Evolutionary conservation across 2,888 invertebrate species (phyloP).

Genomic region (Phengaris arion): DNA sequence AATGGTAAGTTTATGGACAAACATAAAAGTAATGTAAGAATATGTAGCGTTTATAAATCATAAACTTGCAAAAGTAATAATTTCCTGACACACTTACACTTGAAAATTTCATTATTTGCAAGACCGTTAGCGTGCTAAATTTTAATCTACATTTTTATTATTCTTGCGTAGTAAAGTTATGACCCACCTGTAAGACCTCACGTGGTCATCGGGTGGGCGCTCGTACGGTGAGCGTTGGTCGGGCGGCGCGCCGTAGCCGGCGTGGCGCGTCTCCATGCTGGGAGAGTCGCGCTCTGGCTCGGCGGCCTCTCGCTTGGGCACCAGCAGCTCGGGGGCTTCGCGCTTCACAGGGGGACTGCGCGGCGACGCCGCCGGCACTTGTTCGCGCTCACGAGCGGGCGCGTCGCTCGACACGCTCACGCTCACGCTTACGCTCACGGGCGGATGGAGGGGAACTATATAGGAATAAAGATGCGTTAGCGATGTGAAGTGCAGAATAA

Average conservation of each 20-base stretch:
- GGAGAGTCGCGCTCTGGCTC: constrained; percentile 85
- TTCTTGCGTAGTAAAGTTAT: too few relatives aligned
- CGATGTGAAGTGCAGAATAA: not conserved
- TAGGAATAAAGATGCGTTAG: not conserved
- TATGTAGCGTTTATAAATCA: too few relatives aligned
- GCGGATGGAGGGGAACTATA: constrained; percentile 49
- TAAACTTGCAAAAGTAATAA: too few relatives aligned
- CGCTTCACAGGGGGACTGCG: constrained; percentile 71
- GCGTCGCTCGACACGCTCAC: constrained; percentile 42
- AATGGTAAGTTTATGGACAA: too few relatives aligned
- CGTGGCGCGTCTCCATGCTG: constrained; percentile 85
- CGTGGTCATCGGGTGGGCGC: constrained; percentile 81
- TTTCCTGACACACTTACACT: too few relatives aligned
- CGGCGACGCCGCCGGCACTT: constrained; percentile 54
- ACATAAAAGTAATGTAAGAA: too few relatives aligned
- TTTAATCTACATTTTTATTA: too few relatives aligned
- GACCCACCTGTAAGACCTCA: constrained; percentile 76
- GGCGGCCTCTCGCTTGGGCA: constrained; percentile 84
- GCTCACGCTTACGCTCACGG: constrained; percentile 44
- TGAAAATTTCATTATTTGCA: too few relatives aligned
- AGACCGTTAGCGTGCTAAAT: too few relatives aligned
- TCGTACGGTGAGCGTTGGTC: constrained; percentile 85
- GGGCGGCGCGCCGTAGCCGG: constrained; percentile 83
- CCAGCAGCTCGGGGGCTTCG: constrained; percentile 78
- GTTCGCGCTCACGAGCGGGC: constrained; percentile 45